phyloP scores from a whole-genome alignment of 2,888 invertebrate genomes.

The Ophioninae sp. region DNA sequence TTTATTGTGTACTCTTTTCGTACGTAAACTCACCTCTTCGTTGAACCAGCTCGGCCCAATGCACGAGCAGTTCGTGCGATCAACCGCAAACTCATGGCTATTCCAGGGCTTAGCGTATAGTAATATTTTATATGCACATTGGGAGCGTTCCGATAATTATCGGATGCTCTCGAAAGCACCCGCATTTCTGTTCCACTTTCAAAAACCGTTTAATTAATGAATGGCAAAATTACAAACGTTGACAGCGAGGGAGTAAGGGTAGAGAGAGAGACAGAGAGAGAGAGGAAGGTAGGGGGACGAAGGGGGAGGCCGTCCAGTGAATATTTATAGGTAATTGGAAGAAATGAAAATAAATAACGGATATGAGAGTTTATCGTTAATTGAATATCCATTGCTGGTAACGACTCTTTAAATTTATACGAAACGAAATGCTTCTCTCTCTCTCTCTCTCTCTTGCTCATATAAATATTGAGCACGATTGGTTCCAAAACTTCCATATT shows the following conservation, averaged over 20 bases:
- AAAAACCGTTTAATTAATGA: constrained; percentile 63
- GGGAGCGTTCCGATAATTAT: constrained; percentile 52
- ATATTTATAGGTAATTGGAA: constrained; percentile 58
- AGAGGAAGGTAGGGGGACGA: background rate
- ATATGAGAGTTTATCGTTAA: constrained; percentile 33
- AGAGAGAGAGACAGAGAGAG: constrained; percentile 9
- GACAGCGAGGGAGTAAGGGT: background rate
- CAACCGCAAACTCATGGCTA: constrained; percentile 23
- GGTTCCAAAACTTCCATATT: background rate
- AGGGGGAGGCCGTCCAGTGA: constrained; percentile 11
- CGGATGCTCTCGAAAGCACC: constrained; percentile 41
- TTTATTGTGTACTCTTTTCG: constrained; percentile 34
- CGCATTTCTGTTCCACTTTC: constrained; percentile 40
- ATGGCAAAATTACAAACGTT: constrained; percentile 60
- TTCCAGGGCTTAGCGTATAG: constrained; percentile 12
- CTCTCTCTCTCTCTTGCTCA: background rate
- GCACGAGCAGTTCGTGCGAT: constrained; percentile 10
- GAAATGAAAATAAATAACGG: constrained; percentile 49
- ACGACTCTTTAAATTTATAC: constrained; percentile 26
- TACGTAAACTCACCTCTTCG: constrained; percentile 34
- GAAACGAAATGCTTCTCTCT: background rate
- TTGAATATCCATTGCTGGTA: constrained; percentile 50
- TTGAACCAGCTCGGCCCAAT: constrained; percentile 14
- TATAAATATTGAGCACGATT: background rate
- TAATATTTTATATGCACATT: constrained; percentile 16